Percentiles rank a stretch among this genome's conserved stretches.
Evolutionary conservation across 2,113 vertebrate genomes (phyloP).

Genomic region (Apodemus speciosus): DNA sequence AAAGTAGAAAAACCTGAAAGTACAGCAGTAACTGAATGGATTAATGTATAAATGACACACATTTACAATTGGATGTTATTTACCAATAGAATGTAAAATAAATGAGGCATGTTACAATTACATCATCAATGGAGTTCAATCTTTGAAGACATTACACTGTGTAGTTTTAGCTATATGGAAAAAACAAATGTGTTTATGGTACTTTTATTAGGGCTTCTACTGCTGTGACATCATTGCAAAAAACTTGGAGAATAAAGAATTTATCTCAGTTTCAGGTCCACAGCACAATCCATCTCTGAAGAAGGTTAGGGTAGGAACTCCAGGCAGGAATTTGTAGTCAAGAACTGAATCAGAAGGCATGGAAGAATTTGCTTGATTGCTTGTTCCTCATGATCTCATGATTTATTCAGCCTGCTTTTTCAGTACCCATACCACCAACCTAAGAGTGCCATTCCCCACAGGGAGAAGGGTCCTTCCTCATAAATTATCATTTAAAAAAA

Average conservation of each 20-base stretch:
- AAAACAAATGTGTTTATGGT: not conserved
- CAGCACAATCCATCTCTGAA: not conserved
- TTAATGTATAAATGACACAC: not conserved
- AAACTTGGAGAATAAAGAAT: not conserved
- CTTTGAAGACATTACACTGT: not conserved
- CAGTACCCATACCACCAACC: not conserved
- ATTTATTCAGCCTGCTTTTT: not conserved
- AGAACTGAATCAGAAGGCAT: not conserved
- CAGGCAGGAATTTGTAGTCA: not conserved
- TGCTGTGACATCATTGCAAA: not conserved
- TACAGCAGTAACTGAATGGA: not conserved
- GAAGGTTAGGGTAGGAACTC: not conserved
- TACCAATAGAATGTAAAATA: not conserved
- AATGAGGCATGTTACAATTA: not conserved
- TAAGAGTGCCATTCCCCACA: not conserved
- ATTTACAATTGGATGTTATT: not conserved
- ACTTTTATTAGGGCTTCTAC: not conserved
- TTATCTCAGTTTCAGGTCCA: not conserved
- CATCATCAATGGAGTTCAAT: not conserved
- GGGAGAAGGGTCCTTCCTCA: not conserved
- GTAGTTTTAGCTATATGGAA: not conserved
- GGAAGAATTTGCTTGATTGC: not conserved
- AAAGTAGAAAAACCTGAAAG: not conserved
- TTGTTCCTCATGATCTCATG: not conserved
- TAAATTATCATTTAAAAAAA: no score